Base-by-base conservation (phyloP, 2,113 vertebrate genomes). In the Psettodes erumei region DNA sequence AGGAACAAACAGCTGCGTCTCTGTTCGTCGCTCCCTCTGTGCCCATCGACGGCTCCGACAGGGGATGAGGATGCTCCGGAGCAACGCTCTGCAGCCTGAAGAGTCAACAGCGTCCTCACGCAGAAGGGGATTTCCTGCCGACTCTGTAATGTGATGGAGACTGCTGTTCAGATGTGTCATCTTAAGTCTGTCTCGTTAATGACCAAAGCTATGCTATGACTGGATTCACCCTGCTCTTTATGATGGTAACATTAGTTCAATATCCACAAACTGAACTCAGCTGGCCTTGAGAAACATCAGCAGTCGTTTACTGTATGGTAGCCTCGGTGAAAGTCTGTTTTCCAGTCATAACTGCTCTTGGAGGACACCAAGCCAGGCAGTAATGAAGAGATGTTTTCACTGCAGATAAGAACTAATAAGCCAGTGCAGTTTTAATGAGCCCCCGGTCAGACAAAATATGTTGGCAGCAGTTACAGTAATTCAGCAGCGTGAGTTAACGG, bases 1-100 rank as follows among this genome's bases (percentile, higher is more conserved):
- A 77, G 58, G 85, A 90, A 87, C 85, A 88, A 83, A 86, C 86
- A 84, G 85, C 80, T 86, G 85, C 63, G 77, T 90, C 88, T 89
- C 73, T 75, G 77, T 86, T 83, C 45, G 61, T 64, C 13, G 68
- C 6, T 77, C 81, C 79, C 79, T 56, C 56, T 48, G 18, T 81
- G 40, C 50, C 56, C 59, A 60, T 69, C 43, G 13, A 27, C 50
- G 47, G 42, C 56, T 69, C 59, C 61, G 61, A 72, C 21, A 27
- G 27, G 56, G 60, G 28, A 48, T 47, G 8, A 23, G 16, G 74
- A 75, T 75, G 71, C 53, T 69, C 58, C 43, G 62, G 15, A 62
- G 40, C 38, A 45, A 45, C 30, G 16, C 12, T 10, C 4, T 42
- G 58, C 42, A n/a, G 8, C 19, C 7, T 50, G 32, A 18, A 15